Conservation (phyloP, 2,888 invertebrate species). For the Microdon myrmicae region DNA sequence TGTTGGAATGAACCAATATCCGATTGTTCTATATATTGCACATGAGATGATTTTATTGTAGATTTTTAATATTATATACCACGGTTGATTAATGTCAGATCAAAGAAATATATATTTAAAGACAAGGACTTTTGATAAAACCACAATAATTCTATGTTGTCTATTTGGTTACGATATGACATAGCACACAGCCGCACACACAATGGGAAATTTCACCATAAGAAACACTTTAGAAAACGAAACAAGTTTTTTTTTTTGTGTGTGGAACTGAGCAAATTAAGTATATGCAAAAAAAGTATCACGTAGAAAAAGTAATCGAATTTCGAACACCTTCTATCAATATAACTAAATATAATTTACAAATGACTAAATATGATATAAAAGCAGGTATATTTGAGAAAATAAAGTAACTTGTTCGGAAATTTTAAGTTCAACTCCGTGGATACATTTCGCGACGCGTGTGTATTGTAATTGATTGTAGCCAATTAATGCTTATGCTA, state of each 20-base stretch:
- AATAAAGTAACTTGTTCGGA: constrained; percentile 28
- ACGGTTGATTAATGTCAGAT: constrained; percentile 11
- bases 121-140: constrained; percentile 16
- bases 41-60: too few relatives aligned
- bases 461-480: too few relatives aligned
- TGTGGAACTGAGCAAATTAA: constrained; percentile 11
- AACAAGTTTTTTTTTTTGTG: too few relatives aligned
- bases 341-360: constrained; percentile 2
- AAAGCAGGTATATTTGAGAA: neutral
- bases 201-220: constrained; percentile 40
- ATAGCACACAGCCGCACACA: constrained; percentile 42
- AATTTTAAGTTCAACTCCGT: constrained; percentile 29
- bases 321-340: constrained; percentile 9
- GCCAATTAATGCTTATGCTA: too few relatives aligned
- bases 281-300: neutral
- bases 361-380: constrained; percentile 10
- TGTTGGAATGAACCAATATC: constrained; percentile 22
- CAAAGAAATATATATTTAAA: constrained; percentile 29
- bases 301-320: too few relatives aligned
- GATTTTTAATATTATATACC: too few relatives aligned
- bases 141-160: constrained; percentile 23
- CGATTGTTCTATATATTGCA: too few relatives aligned
- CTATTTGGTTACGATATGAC: constrained; percentile 45
- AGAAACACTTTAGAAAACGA: constrained; percentile 29
- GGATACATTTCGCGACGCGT: constrained; percentile 49